These are phyloP conservation scores for Astropecten irregularis DNA, from an alignment of 53 echinoderm and acorn worm genomes.

Conservation along the genomic window DNA sequence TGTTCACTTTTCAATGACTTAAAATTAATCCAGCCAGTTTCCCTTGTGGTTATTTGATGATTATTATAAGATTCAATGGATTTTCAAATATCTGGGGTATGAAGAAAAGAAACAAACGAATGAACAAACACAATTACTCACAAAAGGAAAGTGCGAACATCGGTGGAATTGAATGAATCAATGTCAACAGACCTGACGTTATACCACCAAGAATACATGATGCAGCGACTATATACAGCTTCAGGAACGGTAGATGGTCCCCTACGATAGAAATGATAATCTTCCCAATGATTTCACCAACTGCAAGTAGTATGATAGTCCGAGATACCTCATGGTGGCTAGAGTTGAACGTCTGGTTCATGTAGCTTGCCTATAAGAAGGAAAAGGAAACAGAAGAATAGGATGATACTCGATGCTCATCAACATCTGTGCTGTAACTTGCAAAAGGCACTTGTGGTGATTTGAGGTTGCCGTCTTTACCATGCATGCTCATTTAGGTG, in stretches of 20 bases:
- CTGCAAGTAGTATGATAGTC: background rate
- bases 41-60: too few species aligned
- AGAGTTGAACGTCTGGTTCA: background rate
- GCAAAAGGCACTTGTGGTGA: too few species aligned
- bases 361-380: background rate
- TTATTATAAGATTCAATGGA: too few species aligned
- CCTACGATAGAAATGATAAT: background rate
- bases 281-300: conserved; percentile 4
- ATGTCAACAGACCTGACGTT: background rate
- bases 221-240: background rate
- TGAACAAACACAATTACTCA: too few species aligned
- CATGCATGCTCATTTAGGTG: too few species aligned
- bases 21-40: too few species aligned
- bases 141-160: background rate
- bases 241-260: conserved; percentile 2
- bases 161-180: background rate
- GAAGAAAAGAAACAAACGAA: too few species aligned
- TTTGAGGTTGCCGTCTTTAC: too few species aligned
- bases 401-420: too few species aligned
- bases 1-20: too few species aligned
- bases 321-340: background rate
- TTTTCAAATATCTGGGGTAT: too few species aligned
- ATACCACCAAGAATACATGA: background rate
- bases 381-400: background rate
- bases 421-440: too few species aligned